Percentiles rank a stretch among this genome's conserved stretches.
Conservation (phyloP, 2,888 invertebrate species). For the Aphrophora alni region DNA sequence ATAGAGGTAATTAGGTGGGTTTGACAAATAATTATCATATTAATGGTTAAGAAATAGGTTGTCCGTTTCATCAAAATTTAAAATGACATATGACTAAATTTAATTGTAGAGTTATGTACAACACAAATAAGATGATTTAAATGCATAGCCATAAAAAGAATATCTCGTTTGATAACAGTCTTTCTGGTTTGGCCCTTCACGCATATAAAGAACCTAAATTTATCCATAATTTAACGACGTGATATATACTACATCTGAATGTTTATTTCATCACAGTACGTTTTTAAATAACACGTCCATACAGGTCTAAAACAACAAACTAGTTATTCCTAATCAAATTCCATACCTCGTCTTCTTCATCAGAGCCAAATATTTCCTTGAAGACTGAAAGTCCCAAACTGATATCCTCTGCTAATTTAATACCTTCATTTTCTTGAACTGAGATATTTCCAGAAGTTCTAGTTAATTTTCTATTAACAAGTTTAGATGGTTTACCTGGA, state of each 20-base stretch:
- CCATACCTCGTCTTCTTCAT: conserved; percentile 55
- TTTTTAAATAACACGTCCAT: too few species aligned
- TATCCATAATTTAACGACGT: not conserved
- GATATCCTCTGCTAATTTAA: conserved; percentile 60
- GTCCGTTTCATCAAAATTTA: too few species aligned
- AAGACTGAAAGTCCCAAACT: conserved; percentile 58
- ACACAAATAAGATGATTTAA: too few species aligned
- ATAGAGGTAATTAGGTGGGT: too few species aligned
- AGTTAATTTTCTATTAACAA: conserved; percentile 84
- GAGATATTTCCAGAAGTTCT: conserved; percentile 75
- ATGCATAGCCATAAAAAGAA: too few species aligned
- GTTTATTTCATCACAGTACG: too few species aligned
- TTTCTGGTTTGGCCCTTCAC: not conserved
- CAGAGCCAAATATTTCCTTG: conserved; percentile 57
- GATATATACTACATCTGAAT: too few species aligned
- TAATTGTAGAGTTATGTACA: too few species aligned
- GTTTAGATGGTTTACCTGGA: conserved; percentile 88
- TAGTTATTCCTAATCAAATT: not conserved
- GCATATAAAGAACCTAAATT: not conserved
- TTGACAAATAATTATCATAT: too few species aligned
- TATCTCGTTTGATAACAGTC: not conserved
- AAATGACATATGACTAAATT: too few species aligned
- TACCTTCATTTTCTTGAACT: conserved; percentile 59
- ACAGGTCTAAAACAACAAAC: too few species aligned
- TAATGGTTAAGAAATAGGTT: too few species aligned